Percentiles rank a stretch among this genome's conserved stretches.
These are phyloP conservation scores for Hetaerina titia DNA, from an alignment of 2,888 invertebrate species.

Conservation along the genomic window DNA sequence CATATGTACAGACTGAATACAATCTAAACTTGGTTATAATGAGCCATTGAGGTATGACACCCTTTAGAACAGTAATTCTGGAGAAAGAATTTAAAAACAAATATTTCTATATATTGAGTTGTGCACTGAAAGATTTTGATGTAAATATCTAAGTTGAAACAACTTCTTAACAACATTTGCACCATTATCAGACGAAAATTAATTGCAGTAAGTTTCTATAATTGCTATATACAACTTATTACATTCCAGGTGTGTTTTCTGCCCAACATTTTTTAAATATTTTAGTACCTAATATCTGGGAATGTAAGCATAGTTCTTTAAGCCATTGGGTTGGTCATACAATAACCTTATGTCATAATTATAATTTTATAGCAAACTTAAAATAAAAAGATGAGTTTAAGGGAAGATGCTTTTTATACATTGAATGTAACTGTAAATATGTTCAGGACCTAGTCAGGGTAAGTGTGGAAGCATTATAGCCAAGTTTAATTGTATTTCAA, in stretches of 20 bases:
- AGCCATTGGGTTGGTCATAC: background rate
- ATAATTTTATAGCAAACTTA: background rate
- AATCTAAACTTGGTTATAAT: background rate
- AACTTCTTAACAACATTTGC: background rate
- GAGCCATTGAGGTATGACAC: too few relatives aligned
- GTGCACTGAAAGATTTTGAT: background rate
- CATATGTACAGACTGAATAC: background rate
- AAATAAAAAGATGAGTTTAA: background rate
- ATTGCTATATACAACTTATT: background rate
- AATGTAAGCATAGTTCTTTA: background rate
- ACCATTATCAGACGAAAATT: background rate
- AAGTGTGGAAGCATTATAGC: background rate
- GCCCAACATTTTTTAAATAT: background rate
- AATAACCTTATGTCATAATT: background rate
- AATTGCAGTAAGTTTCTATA: background rate
- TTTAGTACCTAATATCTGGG: background rate
- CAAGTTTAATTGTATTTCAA: constrained; percentile 7
- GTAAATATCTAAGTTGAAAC: background rate
- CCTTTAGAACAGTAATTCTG: background rate
- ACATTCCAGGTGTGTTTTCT: background rate
- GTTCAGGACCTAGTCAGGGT: background rate
- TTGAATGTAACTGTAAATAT: background rate
- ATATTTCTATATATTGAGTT: background rate
- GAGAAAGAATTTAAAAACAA: background rate
- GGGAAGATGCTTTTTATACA: background rate